Evolutionary conservation across 1,140 invertebrate species (phyloP).

Genomic region (Halictus rubicundus): DNA sequence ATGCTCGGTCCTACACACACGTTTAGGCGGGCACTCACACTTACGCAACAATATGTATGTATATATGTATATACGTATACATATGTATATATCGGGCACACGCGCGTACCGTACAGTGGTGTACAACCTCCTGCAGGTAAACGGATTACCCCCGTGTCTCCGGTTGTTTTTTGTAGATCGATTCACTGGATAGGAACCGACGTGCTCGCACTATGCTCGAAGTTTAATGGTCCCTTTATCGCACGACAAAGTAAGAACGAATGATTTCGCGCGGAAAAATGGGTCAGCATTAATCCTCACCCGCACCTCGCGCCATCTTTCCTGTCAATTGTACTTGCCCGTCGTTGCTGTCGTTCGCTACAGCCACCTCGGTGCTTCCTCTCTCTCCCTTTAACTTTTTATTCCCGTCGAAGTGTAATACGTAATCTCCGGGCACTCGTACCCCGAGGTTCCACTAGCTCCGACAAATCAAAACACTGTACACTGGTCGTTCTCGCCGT

Average conservation of each 20-base stretch:
- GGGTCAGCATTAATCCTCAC: constrained; percentile 73
- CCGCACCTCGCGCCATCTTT: constrained; percentile 73
- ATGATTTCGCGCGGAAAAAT: constrained; percentile 64
- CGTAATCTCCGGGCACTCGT: not conserved
- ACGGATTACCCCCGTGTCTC: not conserved
- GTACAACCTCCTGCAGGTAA: not conserved
- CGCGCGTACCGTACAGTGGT: constrained; percentile 30
- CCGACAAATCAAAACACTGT: constrained; percentile 26
- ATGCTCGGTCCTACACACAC: constrained; percentile 13
- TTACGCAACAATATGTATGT: constrained; percentile 6
- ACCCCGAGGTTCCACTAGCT: not conserved
- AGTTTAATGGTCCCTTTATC: constrained; percentile 37
- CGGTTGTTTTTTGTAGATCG: not conserved
- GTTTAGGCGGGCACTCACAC: constrained; percentile 38
- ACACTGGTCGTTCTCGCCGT: not conserved
- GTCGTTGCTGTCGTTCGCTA: constrained; percentile 42
- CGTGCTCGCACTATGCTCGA: constrained; percentile 15
- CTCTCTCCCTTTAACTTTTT: constrained; percentile 3
- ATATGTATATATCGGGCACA: constrained; percentile 20
- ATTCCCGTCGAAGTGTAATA: not conserved
- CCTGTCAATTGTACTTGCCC: constrained; percentile 68
- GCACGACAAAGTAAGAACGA: constrained; percentile 42
- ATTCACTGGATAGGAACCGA: constrained; percentile 12
- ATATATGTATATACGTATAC: no score
- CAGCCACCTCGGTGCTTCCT: constrained; percentile 18